Base-by-base conservation (phyloP, 1,140 invertebrate genomes). In the Oedothorax gibbosus region DNA sequence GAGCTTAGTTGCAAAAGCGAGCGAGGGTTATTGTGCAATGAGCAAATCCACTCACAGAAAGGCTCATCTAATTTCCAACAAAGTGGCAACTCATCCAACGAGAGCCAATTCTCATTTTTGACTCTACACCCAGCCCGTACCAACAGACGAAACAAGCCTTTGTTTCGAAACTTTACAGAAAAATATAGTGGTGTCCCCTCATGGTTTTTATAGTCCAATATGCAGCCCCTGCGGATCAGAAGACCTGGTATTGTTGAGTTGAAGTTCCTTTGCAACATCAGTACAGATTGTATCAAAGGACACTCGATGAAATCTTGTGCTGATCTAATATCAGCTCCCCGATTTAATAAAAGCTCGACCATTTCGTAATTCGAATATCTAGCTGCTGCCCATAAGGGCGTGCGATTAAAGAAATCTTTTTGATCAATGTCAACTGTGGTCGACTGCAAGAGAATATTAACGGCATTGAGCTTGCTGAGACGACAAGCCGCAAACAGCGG, bases 401-500 rank as follows among this genome's bases (percentile, higher is more conserved):
- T 76, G 65, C 88, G 77, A 20, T 85, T 72, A 20, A 85, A 87
- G 65, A 80, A 87, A 77, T 87, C 85, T 57, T 68, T 78, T 57
- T 87, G 85, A 75, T 88, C 82, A n/a, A 87, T 75, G 73, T 89
- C 86, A 9, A 88, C 81, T 8, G 66, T 57, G 18, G 85, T 56
- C 10, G 62, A 68, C 9, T 84, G 20, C 5, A 89, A 56, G 18
- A 90, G 76, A 12, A 87, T 57, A n/a, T 85, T 60, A 12, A 88
- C 87, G 20, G 88, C 88, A 15, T 86, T 85, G 11, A 75, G 53
- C n/a, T 87, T 83, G 3, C 88, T 88, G 35, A 89, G 83, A 66
- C 89, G 88, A 54, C 88, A 88, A 15, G 88, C 87, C 15, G 88
- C 78, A 85, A 88, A 89, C 14, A 90, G 75, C 1, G 89, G 87